Conservation (phyloP, 2,888 invertebrate species). For the Agrotis puta region DNA sequence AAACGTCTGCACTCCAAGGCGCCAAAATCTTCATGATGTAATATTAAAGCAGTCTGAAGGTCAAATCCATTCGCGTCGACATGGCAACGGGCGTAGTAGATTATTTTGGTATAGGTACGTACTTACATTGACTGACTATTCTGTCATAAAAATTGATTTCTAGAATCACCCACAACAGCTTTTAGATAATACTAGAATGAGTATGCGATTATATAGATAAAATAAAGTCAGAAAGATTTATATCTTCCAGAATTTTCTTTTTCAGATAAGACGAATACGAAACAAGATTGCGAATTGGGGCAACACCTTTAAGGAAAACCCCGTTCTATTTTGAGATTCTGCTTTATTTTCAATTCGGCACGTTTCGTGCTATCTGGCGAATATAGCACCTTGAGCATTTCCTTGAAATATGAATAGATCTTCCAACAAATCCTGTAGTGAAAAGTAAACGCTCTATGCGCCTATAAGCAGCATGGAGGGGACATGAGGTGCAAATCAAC, state of each 20-base stretch:
- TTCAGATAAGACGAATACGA: constrained; percentile 36
- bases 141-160: constrained; percentile 65
- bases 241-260: constrained; percentile 56
- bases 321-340: constrained; percentile 20
- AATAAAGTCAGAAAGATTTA: constrained; percentile 49
- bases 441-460: constrained; percentile 71
- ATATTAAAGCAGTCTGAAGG: constrained; percentile 61
- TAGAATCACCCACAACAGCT: constrained; percentile 58
- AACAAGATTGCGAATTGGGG: constrained; percentile 26
- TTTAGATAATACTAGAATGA: constrained; percentile 45
- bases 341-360: not conserved
- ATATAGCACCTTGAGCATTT: constrained; percentile 10
- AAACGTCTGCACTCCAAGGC: constrained; percentile 28
- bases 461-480: constrained; percentile 64
- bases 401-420: constrained; percentile 9
- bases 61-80: constrained; percentile 60
- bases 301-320: constrained; percentile 40
- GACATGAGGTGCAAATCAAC: constrained; percentile 80
- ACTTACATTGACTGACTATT: constrained; percentile 30
- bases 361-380: constrained; percentile 3
- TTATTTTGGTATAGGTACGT: constrained; percentile 53
- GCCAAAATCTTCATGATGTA: constrained; percentile 37
- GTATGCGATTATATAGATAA: constrained; percentile 59
- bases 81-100: constrained; percentile 62
- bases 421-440: constrained; percentile 51